Conservation (phyloP, 2,888 invertebrate genomes). For the Chrysolina haemoptera region DNA sequence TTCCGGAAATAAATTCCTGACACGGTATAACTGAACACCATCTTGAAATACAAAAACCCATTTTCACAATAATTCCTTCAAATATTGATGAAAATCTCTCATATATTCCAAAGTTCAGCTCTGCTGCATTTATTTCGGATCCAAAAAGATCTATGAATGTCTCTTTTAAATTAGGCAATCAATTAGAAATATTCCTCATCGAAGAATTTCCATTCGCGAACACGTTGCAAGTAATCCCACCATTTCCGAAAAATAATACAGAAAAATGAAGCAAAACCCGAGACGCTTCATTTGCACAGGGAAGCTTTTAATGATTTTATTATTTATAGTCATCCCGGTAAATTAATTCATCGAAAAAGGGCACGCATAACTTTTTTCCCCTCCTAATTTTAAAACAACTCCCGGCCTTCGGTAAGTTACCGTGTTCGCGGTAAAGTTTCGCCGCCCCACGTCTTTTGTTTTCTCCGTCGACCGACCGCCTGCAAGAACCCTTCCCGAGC, state of each 20-base stretch:
- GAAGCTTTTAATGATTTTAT: conserved; percentile 32
- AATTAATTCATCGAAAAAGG: conserved; percentile 34
- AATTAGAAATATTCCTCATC: background rate
- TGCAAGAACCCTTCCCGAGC: conserved; percentile 50
- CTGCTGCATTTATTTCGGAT: no score
- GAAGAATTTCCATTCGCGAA: background rate
- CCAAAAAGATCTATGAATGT: background rate
- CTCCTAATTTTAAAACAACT: conserved; percentile 37
- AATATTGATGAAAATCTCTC: no score
- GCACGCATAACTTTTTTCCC: conserved; percentile 30
- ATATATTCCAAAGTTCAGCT: no score
- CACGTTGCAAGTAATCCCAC: conserved; percentile 24
- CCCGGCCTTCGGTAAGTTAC: conserved; percentile 31
- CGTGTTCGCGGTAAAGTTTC: conserved; percentile 49
- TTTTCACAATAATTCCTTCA: no score
- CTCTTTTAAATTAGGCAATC: conserved; percentile 9
- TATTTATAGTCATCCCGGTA: conserved; percentile 34
- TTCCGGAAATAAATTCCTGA: no score
- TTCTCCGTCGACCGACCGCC: conserved; percentile 42
- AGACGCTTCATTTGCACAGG: conserved; percentile 21
- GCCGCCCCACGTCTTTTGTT: conserved; percentile 51
- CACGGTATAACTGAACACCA: no score
- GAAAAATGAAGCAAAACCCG: conserved; percentile 9
- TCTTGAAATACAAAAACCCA: no score
- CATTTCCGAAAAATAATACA: conserved; percentile 2